Conservation (phyloP, 2,113 vertebrate genomes). For the Gymnocephalus cernua region DNA sequence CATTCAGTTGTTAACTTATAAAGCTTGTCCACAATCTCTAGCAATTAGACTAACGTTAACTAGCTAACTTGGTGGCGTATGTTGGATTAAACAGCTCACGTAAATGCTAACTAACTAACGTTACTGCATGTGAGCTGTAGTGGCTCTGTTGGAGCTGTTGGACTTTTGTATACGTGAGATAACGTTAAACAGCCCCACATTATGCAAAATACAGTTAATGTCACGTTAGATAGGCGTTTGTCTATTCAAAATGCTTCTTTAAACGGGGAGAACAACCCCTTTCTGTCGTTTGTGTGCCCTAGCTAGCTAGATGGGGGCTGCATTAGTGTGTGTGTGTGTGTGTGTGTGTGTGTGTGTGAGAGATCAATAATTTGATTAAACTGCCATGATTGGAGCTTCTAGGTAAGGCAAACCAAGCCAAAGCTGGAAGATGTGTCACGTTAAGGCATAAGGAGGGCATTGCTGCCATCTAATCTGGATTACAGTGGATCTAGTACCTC, state of each 20-base stretch:
- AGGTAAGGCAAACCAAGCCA: slow-evolving; percentile 22
- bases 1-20: neutral
- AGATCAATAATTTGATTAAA: slow-evolving; percentile 54
- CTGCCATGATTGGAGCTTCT: slow-evolving; percentile 23
- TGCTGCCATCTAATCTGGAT: slow-evolving; percentile 71
- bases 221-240: neutral
- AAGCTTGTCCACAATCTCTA: neutral
- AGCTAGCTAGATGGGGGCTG: neutral
- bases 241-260: neutral
- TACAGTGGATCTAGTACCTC: slow-evolving; percentile 62
- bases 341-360: slow-evolving; percentile 32
- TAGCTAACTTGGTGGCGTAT: slow-evolving; percentile 30
- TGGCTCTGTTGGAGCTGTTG: neutral
- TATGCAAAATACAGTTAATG: neutral
- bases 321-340: slow-evolving; percentile 19
- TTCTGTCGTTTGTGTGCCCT: neutral
- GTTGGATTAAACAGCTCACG: slow-evolving; percentile 37
- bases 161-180: neutral
- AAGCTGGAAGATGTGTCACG: slow-evolving; percentile 35
- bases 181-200: neutral
- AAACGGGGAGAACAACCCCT: neutral
- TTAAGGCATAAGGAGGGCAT: slow-evolving; percentile 42
- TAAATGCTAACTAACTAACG: slow-evolving; percentile 50
- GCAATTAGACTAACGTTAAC: slow-evolving; percentile 21
- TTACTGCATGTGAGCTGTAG: neutral